These are phyloP conservation scores for Shargacucullia verbasci DNA, from an alignment of 2,888 invertebrate genomes.

Conservation along the genomic window DNA sequence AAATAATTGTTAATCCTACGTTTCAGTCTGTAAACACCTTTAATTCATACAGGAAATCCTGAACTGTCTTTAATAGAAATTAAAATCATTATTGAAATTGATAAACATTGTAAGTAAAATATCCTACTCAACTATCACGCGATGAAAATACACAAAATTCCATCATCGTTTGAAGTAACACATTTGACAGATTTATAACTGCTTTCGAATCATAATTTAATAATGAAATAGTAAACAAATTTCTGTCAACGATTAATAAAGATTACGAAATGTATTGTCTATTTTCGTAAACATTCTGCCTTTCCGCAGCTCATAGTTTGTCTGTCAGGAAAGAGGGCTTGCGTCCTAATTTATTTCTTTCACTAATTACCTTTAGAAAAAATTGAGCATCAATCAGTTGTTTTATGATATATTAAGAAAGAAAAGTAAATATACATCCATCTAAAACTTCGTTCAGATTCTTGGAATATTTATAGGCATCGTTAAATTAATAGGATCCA, in stretches of 20 bases:
- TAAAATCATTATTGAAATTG: too few relatives aligned
- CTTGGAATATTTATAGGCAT: too few relatives aligned
- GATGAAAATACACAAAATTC: background rate
- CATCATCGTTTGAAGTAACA: conserved; percentile 22
- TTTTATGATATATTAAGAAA: conserved; percentile 17
- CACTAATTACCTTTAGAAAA: conserved; percentile 27
- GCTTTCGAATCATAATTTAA: conserved; percentile 14
- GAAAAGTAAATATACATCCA: conserved; percentile 5
- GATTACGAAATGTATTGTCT: conserved; percentile 38
- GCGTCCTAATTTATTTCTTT: conserved; percentile 30
- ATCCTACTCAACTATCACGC: background rate
- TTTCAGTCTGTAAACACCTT: too few relatives aligned
- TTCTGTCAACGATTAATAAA: conserved; percentile 37
- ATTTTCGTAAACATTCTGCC: conserved; percentile 36
- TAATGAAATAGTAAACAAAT: conserved; percentile 22
- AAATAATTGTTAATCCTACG: too few relatives aligned
- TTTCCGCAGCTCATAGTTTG: conserved; percentile 20
- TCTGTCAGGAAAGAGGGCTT: conserved; percentile 16
- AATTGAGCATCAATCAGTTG: background rate
- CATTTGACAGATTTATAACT: conserved; percentile 22
- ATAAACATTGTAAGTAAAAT: too few relatives aligned
- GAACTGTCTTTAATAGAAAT: too few relatives aligned
- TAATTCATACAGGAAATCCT: too few relatives aligned
- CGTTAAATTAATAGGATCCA: too few relatives aligned
- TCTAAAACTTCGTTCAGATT: too few relatives aligned